Evolutionary conservation across 1,140 invertebrate species (phyloP), one percentile per base, ranked within the genome.

Genomic region (Metaphire vulgaris): DNA sequence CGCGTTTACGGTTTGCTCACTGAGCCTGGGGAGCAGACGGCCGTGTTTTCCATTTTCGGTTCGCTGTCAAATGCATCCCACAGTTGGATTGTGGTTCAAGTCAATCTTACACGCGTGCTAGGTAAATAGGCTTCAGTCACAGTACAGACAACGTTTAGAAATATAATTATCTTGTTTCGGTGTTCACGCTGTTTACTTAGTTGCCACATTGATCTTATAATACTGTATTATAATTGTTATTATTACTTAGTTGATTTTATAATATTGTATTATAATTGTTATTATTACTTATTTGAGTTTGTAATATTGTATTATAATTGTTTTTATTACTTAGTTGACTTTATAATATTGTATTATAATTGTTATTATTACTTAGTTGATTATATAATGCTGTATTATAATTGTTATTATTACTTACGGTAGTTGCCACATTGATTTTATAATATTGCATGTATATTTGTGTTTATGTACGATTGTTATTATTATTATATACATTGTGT

Each of bases 11-110:
- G 93, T 1, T 83, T 96, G 0, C 92, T 95, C 90, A 95, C 93
- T 0, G 93, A 96, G 84, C 93, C 93, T 0, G 94, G 93, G 2
- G 93, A 95, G 84, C 94, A 94, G 84, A 94, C 93, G 0, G 94
- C 93, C 0, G 89, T 92, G 0, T 96, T 97, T 81, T 95, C 93
- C 0, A 90, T 97, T 87, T 96, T 96, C 86, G 94, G 93, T 0
- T 94, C 92, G 0, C 21, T 6, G 41, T 84, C 84, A 0, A 89
- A 89, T 64, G 89, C 89, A 0, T 87, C 89, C 72, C 93, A 95
- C 83, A 90, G 92, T 76, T 97, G 94, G 94, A 88, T 94, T 0
- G 92, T 96, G 64, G 90, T 95, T 33, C 94, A 93, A 81, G 89
- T 95, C 0, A 91, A 95, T 84, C 83, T 95, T 21, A 87, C 84